Percentiles rank a stretch among this genome's conserved stretches.
phyloP scores from a whole-genome alignment of 1,140 invertebrate genomes.

The Bombus huntii region DNA sequence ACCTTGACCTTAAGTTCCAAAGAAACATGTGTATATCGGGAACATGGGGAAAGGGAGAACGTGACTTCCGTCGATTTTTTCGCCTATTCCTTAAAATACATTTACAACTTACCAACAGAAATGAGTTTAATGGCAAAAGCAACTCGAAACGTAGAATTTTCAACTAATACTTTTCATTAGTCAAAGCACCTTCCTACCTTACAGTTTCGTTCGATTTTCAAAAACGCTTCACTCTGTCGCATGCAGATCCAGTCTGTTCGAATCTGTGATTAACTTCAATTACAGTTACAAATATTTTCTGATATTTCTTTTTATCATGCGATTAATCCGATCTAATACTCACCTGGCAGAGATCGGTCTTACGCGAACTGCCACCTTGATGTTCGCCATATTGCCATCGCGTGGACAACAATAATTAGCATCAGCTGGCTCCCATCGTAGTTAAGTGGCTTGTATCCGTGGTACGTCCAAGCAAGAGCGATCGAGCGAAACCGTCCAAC shows the following conservation, averaged over 20 bases:
- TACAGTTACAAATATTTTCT: background rate
- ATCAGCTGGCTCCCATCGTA: slow-evolving; percentile 32
- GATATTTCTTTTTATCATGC: background rate
- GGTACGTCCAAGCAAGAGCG: background rate
- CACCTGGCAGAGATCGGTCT: slow-evolving; percentile 83
- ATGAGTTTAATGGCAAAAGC: background rate
- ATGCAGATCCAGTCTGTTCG: background rate
- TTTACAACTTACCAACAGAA: background rate
- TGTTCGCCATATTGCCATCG: slow-evolving; percentile 81
- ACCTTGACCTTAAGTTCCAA: slow-evolving; percentile 36
- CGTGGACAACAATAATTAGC: slow-evolving; percentile 40
- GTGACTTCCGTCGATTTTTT: background rate
- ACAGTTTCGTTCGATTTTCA: background rate
- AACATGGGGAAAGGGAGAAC: background rate
- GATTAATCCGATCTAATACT: slow-evolving; percentile 43
- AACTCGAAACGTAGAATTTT: background rate
- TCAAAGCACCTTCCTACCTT: background rate
- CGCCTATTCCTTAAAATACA: slow-evolving; percentile 36
- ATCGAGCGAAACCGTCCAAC: background rate
- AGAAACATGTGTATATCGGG: too few species aligned
- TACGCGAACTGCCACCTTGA: slow-evolving; percentile 84
- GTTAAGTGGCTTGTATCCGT: background rate
- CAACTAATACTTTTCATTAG: background rate
- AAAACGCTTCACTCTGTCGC: background rate
- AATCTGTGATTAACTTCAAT: background rate